Evolutionary conservation across 2,113 vertebrate species (phyloP).

Genomic region (Anolis carolinensis): DNA sequence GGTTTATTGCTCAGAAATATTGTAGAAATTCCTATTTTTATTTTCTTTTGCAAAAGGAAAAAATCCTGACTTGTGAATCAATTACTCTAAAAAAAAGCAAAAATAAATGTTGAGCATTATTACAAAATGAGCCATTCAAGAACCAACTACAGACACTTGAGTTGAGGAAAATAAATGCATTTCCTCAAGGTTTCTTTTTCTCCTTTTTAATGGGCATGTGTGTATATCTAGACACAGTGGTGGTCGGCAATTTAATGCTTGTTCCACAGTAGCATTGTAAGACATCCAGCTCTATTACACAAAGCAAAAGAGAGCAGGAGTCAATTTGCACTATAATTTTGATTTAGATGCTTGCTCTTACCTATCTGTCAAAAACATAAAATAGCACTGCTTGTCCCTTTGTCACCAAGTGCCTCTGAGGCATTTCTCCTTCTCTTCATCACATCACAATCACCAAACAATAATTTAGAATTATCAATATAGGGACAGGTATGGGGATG

Average conservation of each 20-base stretch:
- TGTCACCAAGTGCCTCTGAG: constrained; percentile 8
- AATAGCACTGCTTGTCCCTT: not conserved
- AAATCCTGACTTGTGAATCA: too few species aligned
- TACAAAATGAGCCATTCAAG: not conserved
- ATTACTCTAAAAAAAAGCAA: not conserved
- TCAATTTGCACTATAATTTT: not conserved
- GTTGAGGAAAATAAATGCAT: not conserved
- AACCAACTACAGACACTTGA: not conserved
- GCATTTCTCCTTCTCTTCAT: not conserved
- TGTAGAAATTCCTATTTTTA: too few species aligned
- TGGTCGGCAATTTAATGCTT: not conserved
- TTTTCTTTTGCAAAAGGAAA: too few species aligned
- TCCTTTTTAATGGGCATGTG: too few species aligned
- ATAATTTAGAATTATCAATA: too few species aligned
- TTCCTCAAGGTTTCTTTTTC: not conserved
- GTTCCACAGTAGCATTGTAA: not conserved
- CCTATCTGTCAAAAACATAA: not conserved
- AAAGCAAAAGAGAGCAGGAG: not conserved
- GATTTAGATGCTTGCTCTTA: not conserved
- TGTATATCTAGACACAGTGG: not conserved
- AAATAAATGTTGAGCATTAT: not conserved
- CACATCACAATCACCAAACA: too few species aligned
- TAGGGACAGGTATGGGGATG: too few species aligned
- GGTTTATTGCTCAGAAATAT: too few species aligned
- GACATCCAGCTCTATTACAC: not conserved